These are phyloP conservation scores for Trachops cirrhosus DNA, from an alignment of 2,797 vertebrate genomes.

Conservation along the genomic window DNA sequence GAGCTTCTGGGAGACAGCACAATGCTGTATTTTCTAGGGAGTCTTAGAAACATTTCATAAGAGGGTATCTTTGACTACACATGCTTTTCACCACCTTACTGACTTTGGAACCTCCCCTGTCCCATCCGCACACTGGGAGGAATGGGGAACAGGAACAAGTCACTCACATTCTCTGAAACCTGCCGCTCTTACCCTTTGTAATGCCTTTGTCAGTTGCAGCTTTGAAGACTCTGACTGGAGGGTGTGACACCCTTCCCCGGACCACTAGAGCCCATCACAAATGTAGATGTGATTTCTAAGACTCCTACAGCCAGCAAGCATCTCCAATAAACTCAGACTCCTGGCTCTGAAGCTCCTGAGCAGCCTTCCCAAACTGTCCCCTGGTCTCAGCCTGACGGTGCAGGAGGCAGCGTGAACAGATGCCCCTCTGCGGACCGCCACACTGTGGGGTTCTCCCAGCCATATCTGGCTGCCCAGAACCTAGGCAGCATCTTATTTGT, in stretches of 20 bases:
- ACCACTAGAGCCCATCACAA: background rate
- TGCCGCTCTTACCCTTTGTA: background rate
- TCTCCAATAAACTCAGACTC: background rate
- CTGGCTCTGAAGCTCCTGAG: background rate
- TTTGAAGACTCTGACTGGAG: background rate
- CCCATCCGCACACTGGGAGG: background rate
- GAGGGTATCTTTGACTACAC: background rate
- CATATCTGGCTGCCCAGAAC: background rate
- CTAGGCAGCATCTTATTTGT: background rate
- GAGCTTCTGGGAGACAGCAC: background rate
- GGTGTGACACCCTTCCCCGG: background rate
- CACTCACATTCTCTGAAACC: background rate
- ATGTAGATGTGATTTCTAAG: background rate
- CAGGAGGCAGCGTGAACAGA: background rate
- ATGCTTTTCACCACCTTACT: background rate
- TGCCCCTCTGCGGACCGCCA: background rate
- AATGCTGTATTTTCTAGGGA: background rate
- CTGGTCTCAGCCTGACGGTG: fast-evolving
- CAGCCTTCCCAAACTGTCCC: background rate
- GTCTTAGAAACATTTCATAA: background rate
- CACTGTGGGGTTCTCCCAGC: fast-evolving
- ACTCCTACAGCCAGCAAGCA: background rate
- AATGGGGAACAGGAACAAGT: background rate
- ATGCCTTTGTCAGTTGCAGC: background rate
- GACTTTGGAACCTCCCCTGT: background rate